phyloP scores from a whole-genome alignment of 2,797 vertebrate genomes.

The Masticophis lateralis region DNA sequence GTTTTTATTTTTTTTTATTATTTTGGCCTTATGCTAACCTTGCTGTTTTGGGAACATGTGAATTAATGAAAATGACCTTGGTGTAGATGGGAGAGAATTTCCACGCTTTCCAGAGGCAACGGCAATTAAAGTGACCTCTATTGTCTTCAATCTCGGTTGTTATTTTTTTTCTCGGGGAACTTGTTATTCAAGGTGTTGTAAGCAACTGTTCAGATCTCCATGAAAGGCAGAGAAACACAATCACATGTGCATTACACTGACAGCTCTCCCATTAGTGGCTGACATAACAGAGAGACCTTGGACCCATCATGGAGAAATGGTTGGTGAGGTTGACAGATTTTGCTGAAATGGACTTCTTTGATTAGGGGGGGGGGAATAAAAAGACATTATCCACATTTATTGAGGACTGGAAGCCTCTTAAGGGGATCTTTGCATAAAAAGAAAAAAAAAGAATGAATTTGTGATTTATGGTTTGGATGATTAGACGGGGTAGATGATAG shows the following conservation, averaged over 20 bases:
- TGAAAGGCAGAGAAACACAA: neutral
- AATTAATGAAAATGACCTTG: constrained; percentile 22
- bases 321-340: neutral
- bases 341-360: neutral
- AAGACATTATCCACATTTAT: neutral
- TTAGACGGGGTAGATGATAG: neutral
- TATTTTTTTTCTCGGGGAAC: neutral
- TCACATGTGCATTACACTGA: neutral
- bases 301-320: neutral
- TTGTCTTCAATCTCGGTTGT: neutral
- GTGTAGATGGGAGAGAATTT: constrained; percentile 3
- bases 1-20: neutral
- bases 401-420: neutral
- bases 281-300: neutral
- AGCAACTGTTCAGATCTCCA: neutral
- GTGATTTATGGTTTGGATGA: neutral
- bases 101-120: neutral
- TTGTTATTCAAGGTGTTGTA: neutral
- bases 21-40: constrained; percentile 28
- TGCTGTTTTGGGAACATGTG: constrained; percentile 37
- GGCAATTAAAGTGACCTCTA: neutral
- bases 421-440: neutral
- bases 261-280: constrained; percentile 7
- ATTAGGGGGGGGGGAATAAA: neutral
- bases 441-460: neutral